Evolutionary conservation across 1,140 invertebrate species (phyloP), one percentile per base, ranked within the genome.

Genomic region (Apis laboriosa): DNA sequence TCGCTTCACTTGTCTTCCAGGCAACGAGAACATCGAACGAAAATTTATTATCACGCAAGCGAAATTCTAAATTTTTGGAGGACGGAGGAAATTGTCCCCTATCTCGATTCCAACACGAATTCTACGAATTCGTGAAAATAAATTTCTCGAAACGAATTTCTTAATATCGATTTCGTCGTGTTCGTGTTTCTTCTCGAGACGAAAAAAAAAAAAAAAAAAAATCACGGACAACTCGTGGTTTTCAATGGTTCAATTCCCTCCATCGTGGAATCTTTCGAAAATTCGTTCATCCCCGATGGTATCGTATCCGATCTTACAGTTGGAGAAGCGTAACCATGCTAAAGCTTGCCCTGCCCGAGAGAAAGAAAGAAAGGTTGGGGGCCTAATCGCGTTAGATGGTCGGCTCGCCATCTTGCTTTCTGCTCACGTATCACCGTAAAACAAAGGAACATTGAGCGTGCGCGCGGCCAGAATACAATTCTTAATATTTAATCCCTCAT

Each of bases 401-500:
- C 86, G 49, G 88, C 64, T 85, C 71, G 90, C 91, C 92, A 93
- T 93, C 84, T 92, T 93, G 91, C 89, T 93, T 93, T 94, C 93
- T 94, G 92, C 90, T 94, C 93, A 94, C 93, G 93, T 94, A 91
- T 80, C 88, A 86, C 85, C 93, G 89, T 93, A 93, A 94, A 93
- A 94, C 92, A 93, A 93, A 94, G 92, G 91, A 92, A 93, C 91
- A 92, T 91, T 88, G 89, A 92, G 86, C 87, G 89, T 89, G 85
- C 86, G 83, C 87, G 88, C 85, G 86, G 84, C 73, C 55, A 90
- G 90, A 90, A 91, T 92, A 92, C 91, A 86, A 86, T 82, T 88
- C 88, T 93, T 86, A 93, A 94, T 93, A 93, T 93, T 94, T 94
- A 94, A 94, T 94, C 91, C 90, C 92, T 94, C 92, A 93, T 94